Percentiles rank a stretch among this genome's conserved stretches.
Evolutionary conservation across 2,888 invertebrate species (phyloP).

Genomic region (Erannis defoliaria): DNA sequence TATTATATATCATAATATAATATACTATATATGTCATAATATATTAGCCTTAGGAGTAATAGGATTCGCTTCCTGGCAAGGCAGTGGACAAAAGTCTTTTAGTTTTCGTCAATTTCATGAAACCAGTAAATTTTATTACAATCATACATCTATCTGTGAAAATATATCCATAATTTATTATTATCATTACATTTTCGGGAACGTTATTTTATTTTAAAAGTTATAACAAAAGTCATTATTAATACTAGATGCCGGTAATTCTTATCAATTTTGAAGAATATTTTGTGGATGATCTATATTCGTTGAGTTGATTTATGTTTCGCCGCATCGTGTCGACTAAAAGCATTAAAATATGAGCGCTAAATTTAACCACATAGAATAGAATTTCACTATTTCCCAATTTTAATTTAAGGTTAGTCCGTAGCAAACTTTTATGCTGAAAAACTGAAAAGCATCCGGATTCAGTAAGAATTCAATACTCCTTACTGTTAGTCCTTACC

Average conservation of each 20-base stretch:
- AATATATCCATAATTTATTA: conserved; percentile 30
- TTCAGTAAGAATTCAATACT: no score
- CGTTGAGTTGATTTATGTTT: no score
- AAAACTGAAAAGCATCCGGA: no score
- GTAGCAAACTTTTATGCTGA: neutral
- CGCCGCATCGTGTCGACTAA: neutral
- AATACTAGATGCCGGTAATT: conserved; percentile 6
- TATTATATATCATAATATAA: no score
- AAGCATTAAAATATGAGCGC: neutral
- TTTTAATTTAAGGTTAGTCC: no score
- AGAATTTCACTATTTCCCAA: no score
- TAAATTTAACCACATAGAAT: no score
- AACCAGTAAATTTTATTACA: neutral
- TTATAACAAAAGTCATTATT: conserved; percentile 20
- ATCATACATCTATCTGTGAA: conserved; percentile 25
- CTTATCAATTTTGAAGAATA: conserved; percentile 2
- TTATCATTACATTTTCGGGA: conserved; percentile 19
- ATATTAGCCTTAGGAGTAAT: no score
- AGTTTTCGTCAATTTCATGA: conserved; percentile 25
- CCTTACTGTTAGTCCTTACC: no score
- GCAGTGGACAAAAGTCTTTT: neutral
- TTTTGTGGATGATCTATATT: neutral
- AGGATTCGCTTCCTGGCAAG: no score
- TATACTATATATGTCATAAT: no score
- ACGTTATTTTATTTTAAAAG: conserved; percentile 9